These are phyloP conservation scores for Poecile atricapillus DNA, from an alignment of 2,113 vertebrate species.

Conservation along the genomic window DNA sequence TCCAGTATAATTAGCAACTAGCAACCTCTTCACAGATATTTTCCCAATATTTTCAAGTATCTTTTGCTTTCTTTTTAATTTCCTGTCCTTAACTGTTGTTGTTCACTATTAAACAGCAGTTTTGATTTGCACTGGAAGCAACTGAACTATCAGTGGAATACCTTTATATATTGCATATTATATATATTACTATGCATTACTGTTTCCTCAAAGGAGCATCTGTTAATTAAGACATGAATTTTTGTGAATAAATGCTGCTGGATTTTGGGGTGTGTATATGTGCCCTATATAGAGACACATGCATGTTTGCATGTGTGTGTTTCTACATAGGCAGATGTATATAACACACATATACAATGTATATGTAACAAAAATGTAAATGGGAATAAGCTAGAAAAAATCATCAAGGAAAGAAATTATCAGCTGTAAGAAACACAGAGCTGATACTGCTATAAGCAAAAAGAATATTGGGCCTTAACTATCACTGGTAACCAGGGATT, in stretches of 20 bases:
- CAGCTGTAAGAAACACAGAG: not conserved
- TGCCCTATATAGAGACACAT: not conserved
- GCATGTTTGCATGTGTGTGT: not conserved
- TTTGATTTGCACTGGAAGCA: not conserved
- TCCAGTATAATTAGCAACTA: not conserved
- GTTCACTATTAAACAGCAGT: not conserved
- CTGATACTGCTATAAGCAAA: not conserved
- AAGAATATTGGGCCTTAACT: not conserved
- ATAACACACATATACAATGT: not conserved
- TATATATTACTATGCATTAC: not conserved
- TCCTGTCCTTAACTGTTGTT: not conserved
- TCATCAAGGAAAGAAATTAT: not conserved
- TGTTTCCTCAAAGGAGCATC: not conserved
- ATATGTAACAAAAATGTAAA: not conserved
- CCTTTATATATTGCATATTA: not conserved
- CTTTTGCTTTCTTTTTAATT: not conserved
- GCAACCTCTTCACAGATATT: not conserved
- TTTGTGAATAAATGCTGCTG: not conserved
- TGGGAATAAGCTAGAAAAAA: not conserved
- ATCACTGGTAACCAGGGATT: not conserved
- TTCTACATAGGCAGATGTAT: not conserved
- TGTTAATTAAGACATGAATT: not conserved
- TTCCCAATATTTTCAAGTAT: not conserved
- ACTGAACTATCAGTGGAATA: not conserved
- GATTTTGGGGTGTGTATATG: not conserved